These are phyloP conservation scores for Hippotragus niger DNA, from an alignment of 2,113 vertebrate genomes.

Conservation along the genomic window DNA sequence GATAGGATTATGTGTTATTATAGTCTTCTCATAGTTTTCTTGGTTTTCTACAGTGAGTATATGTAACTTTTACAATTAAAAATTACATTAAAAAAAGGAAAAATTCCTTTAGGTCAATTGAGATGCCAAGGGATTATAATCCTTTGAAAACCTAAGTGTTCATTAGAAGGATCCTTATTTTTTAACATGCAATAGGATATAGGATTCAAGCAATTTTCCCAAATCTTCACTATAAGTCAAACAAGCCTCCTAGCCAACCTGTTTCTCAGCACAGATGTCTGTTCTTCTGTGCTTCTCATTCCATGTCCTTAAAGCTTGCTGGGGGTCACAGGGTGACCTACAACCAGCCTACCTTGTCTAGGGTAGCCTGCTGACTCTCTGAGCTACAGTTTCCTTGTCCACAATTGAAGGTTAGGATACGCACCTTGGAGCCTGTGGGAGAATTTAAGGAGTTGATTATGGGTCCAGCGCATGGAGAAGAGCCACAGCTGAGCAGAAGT, in stretches of 20 bases:
- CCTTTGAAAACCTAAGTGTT: conserved; percentile 63
- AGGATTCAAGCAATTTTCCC: conserved; percentile 23
- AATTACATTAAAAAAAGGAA: not conserved
- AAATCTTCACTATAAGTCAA: conserved; percentile 14
- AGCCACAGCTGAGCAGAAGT: not conserved
- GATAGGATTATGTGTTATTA: not conserved
- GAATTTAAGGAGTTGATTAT: too few species aligned
- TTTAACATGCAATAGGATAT: conserved; percentile 49
- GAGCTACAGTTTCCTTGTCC: not conserved
- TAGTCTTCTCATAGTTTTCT: not conserved
- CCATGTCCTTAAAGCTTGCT: not conserved
- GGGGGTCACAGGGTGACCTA: not conserved
- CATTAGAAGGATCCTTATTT: conserved; percentile 53
- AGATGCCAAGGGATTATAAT: not conserved
- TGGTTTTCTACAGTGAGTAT: conserved; percentile 4
- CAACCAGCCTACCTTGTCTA: not conserved
- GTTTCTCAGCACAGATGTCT: not conserved
- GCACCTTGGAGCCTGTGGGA: not conserved
- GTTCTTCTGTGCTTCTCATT: not conserved
- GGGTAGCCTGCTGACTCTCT: not conserved
- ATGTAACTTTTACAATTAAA: conserved; percentile 50
- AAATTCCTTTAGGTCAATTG: conserved; percentile 49
- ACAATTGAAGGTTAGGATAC: not conserved
- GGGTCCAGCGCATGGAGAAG: fast-evolving
- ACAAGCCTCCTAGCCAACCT: not conserved